These are phyloP conservation scores for Drosophila arawakana DNA, from an alignment of 1,140 invertebrate species.

Conservation along the genomic window DNA sequence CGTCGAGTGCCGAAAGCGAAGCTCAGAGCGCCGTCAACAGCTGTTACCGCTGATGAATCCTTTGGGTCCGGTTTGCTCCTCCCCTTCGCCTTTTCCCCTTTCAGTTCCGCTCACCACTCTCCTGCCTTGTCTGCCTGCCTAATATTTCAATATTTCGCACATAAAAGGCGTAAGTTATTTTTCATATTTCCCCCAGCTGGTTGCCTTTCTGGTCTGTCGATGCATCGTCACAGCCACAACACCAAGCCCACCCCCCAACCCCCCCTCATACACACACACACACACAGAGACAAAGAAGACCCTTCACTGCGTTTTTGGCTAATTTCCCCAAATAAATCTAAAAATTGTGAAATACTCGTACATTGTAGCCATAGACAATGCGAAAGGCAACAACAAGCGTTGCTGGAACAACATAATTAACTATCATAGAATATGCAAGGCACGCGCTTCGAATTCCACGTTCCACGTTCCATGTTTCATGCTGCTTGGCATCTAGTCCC, in stretches of 20 bases:
- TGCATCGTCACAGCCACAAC: conserved; percentile 3
- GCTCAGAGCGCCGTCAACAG: conserved; percentile 62
- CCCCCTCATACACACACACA: no score
- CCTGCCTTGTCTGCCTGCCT: conserved; percentile 31
- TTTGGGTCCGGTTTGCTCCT: conserved; percentile 70
- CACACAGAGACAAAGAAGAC: background rate
- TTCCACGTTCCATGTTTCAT: conserved; percentile 12
- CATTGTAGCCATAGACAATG: conserved; percentile 43
- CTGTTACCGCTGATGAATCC: conserved; percentile 82
- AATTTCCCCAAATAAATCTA: conserved; percentile 73
- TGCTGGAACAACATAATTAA: conserved; percentile 63
- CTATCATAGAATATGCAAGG: conserved; percentile 77
- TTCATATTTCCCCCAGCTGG: conserved; percentile 60
- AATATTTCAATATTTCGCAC: conserved; percentile 80
- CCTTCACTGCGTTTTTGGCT: conserved; percentile 55
- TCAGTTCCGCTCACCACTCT: background rate
- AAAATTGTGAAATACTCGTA: conserved; percentile 42
- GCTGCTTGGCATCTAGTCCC: background rate
- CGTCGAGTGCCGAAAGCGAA: conserved; percentile 20
- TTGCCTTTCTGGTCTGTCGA: conserved; percentile 1
- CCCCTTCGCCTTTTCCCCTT: background rate
- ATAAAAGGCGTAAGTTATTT: conserved; percentile 82
- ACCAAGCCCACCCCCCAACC: background rate
- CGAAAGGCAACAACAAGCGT: conserved; percentile 31
- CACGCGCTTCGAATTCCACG: conserved; percentile 59